A percentile compares a stretch with the other conserved stretches of the same genome.
Evolutionary conservation across 1,140 invertebrate species (phyloP).

Genomic region (Amphibalanus amphitrite): DNA sequence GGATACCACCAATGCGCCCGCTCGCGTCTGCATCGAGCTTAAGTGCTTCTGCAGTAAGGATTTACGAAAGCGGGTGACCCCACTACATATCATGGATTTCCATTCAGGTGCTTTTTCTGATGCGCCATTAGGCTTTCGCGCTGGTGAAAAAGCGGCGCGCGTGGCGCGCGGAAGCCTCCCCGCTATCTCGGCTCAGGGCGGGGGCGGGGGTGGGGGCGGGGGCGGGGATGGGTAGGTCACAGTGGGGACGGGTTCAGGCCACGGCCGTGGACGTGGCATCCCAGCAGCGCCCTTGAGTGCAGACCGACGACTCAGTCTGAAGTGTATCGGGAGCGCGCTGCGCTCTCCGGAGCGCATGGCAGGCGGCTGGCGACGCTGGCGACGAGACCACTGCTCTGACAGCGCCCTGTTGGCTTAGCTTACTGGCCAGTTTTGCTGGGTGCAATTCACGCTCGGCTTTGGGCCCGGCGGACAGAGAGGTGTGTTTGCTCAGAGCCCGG

Average conservation of each 20-base stretch:
- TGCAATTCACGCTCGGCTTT: neutral
- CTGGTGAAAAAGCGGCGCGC: neutral
- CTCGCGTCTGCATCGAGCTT: neutral
- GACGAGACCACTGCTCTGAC: no score
- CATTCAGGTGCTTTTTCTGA: neutral
- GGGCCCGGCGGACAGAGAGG: neutral
- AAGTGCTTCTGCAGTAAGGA: neutral
- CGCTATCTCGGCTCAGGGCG: neutral
- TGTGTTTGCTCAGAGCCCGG: neutral
- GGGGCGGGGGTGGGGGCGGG: no score
- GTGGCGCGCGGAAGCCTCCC: no score
- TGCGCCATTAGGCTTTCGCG: neutral
- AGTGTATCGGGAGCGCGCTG: neutral
- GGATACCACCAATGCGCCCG: neutral
- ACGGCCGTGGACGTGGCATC: no score
- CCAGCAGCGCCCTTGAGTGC: neutral
- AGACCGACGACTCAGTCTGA: neutral
- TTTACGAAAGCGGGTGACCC: neutral
- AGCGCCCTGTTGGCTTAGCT: neutral
- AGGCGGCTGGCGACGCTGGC: no score
- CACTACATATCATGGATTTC: neutral
- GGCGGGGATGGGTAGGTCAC: no score
- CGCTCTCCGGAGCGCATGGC: neutral
- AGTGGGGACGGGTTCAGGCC: neutral
- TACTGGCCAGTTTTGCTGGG: neutral